Evolutionary conservation across 2,888 invertebrate species (phyloP).

Genomic region (Plagodis pulveraria): DNA sequence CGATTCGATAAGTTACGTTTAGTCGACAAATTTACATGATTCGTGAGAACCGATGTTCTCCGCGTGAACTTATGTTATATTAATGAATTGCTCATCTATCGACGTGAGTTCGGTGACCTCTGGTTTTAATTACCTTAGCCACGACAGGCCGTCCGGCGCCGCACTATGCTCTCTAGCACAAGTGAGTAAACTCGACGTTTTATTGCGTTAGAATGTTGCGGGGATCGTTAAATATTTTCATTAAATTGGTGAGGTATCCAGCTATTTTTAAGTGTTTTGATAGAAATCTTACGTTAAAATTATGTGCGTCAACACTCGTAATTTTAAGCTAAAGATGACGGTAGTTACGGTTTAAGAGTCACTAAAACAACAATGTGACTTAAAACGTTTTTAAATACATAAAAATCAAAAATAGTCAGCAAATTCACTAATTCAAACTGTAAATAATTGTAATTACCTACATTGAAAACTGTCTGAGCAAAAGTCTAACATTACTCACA

Average conservation of each 20-base stretch:
- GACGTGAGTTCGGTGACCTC: constrained; percentile 65
- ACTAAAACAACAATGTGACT: too few relatives aligned
- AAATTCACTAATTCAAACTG: too few relatives aligned
- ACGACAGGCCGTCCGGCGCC: constrained; percentile 50
- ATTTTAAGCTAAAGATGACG: constrained; percentile 10
- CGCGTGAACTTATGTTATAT: constrained; percentile 84
- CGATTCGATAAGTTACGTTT: constrained; percentile 83
- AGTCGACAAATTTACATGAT: constrained; percentile 84
- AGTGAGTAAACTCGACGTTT: constrained; percentile 46
- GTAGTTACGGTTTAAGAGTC: neutral
- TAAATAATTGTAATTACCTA: too few relatives aligned
- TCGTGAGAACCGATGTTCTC: constrained; percentile 81
- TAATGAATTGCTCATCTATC: constrained; percentile 80
- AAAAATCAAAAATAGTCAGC: too few relatives aligned
- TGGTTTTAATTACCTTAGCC: constrained; percentile 67
- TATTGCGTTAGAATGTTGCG: constrained; percentile 43
- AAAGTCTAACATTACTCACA: too few relatives aligned
- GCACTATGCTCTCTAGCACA: constrained; percentile 27
- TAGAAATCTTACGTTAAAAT: constrained; percentile 30
- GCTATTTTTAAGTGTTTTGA: constrained; percentile 42
- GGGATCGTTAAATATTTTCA: constrained; percentile 42
- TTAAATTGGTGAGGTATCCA: constrained; percentile 43
- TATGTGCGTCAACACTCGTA: constrained; percentile 22
- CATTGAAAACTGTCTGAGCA: too few relatives aligned
- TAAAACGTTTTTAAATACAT: too few relatives aligned